Evolutionary conservation across 2,113 vertebrate species (phyloP), one percentile per base, ranked within the genome.

Genomic region (Cyprinodon brontotheroides): DNA sequence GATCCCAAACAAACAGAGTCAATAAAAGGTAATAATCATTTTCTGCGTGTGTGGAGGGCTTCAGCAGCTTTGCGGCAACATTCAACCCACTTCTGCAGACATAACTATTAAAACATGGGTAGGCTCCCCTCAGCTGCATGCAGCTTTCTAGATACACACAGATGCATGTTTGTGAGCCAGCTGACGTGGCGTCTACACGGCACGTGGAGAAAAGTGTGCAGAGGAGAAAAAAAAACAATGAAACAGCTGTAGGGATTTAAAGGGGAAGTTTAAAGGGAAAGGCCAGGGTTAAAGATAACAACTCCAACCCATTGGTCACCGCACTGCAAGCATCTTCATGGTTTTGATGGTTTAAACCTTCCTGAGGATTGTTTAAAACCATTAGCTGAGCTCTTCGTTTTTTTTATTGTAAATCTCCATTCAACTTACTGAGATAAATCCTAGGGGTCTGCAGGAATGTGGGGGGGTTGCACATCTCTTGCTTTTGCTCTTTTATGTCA

Each of bases 121-220:
- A 66, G 74, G 80, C 83, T 80, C 75, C 72, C 76, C 66, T 72
- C 72, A 71, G 77, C 77, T 68, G 61, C 45, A 77, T 39, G 47
- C 38, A 7, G 69, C 70, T 59, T 65, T 68, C 41, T 62, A 70
- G 40, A 75, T 43, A 75, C 62, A 76, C 70, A 76, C 66, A 76
- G 14, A 45, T 53, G 61, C 63, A 65, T 43, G 50, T 7, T 40
- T 47, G 39, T 63, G 70, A 82, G 77, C 71, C 70, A 74, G 87
- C 82, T 89, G 86, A 90, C 89, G 86, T 90, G 89, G 89, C 86
- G 3, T 74, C 82, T 66, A 75, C 80, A 72, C 50, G 36, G 79
- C 85, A 86, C 65, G 65, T 90, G 84, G 72, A 72, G 11, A 6
- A 50, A 70, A 5, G 65, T 65, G 77, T 70, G 41, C 38, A 4